Evolutionary conservation across 2,113 vertebrate species (phyloP), one percentile per base, ranked within the genome.

Genomic region (Otocyon megalotis): DNA sequence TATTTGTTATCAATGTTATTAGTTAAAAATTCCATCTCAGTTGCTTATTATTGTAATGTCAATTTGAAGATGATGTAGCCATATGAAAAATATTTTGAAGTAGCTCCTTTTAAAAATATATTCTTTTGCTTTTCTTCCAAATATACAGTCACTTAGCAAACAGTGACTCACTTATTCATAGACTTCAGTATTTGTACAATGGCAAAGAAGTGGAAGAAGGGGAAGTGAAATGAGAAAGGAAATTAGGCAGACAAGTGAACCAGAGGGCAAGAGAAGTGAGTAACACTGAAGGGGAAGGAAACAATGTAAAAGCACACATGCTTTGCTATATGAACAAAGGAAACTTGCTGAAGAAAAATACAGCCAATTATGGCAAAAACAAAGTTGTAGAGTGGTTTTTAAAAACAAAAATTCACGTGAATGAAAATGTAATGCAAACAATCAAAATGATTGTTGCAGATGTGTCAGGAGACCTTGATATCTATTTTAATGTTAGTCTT

Each of bases 171-270:
- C 3, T 97, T 91, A 86, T 90, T 97, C 76, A 81, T 89, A 35
- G 24, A 81, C 69, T 93, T 95, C 69, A 90, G 9, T 93, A 69
- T 92, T 97, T 97, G 81, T 82, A 67, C 24, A 67, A 5, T 67
- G 85, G 8, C 82, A 80, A 89, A 90, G 48, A 74, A 88, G 69
- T 80, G 26, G 77, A 87, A 84, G 74, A 94, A 87, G 74, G 69
- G 83, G 97, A 97, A 98, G 94, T 71, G 56, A 90, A 94, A 26
- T 35, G 67, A 96, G 95, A 95, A 86, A 97, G 96, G 97, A 97
- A 96, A 81, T 58, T 7, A 43, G 53, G 48, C 90, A 96, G 96
- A 90, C 74, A 20, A 94, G 84, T 94, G 95, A 96, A 32, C 96
- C 93, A 85, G 87, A 97, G 63, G 83, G 50, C 72, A 54, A 86